Conservation (phyloP, 2,113 vertebrate species). For the Cinclus cinclus region DNA sequence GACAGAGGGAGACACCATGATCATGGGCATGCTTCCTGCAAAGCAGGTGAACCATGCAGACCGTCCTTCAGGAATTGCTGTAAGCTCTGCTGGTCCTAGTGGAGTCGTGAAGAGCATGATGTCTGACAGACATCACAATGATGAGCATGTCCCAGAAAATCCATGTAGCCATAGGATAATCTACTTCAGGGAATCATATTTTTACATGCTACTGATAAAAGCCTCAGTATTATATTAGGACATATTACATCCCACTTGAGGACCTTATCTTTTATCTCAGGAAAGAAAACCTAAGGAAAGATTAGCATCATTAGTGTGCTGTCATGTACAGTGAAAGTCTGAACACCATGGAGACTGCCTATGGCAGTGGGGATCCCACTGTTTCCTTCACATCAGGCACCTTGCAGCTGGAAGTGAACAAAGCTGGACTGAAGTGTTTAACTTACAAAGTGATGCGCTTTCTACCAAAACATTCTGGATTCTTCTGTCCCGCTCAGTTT, state of each 20-base stretch:
- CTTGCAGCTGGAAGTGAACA: neutral
- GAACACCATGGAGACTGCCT: neutral
- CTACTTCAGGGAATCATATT: neutral
- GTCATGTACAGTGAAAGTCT: neutral
- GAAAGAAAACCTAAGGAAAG: neutral
- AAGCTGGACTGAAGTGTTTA: neutral
- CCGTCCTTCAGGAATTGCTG: neutral
- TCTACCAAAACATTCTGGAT: neutral
- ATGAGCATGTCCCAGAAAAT: neutral
- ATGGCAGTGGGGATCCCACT: neutral
- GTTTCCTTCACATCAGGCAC: neutral
- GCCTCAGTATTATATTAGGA: neutral
- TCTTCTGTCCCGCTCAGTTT: neutral
- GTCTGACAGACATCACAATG: neutral
- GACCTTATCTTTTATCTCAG: neutral
- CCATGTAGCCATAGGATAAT: neutral
- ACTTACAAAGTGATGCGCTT: neutral
- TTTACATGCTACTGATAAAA: neutral
- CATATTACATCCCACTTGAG: neutral
- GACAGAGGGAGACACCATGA: neutral
- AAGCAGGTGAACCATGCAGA: neutral
- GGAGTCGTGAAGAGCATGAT: rapidly evolving
- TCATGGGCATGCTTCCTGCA: neutral
- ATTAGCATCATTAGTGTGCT: rapidly evolving
- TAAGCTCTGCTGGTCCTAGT: neutral